Percentiles rank a stretch among this genome's conserved stretches.
Conservation (phyloP, 2,888 invertebrate species). For the Drosophila pseudotakahashii region DNA sequence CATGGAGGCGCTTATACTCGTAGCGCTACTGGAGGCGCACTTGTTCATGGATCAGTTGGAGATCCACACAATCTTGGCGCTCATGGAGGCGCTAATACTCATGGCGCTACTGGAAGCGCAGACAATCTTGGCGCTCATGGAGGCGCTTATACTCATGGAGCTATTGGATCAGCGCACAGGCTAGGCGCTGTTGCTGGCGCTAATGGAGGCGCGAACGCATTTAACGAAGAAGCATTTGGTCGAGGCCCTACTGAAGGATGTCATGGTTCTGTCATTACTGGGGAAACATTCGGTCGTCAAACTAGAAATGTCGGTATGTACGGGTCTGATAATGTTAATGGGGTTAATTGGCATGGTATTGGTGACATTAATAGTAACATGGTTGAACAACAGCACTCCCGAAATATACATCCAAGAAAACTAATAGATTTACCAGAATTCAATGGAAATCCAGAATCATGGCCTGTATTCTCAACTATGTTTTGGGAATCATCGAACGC, state of each 20-base stretch:
- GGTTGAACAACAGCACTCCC: neutral
- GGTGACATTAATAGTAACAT: neutral
- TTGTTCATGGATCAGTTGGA: too few relatives aligned
- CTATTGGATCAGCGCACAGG: too few relatives aligned
- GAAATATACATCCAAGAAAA: neutral
- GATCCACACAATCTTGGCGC: too few relatives aligned
- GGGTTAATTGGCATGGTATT: neutral
- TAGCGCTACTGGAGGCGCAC: too few relatives aligned
- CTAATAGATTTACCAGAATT: neutral
- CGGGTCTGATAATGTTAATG: conserved; percentile 1
- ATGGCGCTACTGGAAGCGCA: too few relatives aligned
- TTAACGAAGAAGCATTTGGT: neutral
- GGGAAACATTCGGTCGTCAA: neutral
- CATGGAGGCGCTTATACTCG: too few relatives aligned
- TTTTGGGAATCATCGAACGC: neutral
- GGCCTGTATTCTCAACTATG: conserved; percentile 1
- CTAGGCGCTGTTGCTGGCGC: too few relatives aligned
- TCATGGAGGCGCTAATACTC: too few relatives aligned
- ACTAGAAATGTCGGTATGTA: neutral
- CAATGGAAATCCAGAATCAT: neutral
- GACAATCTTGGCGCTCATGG: neutral
- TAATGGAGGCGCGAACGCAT: too few relatives aligned
- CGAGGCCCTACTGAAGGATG: neutral
- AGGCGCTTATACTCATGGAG: neutral
- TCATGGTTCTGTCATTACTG: neutral